Conservation (phyloP, 2,888 invertebrate genomes). For the Orthosia gracilis region DNA sequence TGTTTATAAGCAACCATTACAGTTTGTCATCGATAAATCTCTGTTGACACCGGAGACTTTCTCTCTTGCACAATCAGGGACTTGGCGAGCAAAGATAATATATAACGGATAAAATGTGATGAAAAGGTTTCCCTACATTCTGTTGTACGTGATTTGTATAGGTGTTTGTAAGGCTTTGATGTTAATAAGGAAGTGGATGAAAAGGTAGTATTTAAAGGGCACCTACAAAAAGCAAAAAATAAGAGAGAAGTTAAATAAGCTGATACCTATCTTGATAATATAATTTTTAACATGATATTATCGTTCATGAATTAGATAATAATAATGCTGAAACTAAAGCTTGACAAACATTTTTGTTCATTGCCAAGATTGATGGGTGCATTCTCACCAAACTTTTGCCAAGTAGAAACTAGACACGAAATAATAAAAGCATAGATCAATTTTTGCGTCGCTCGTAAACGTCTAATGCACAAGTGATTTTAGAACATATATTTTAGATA, state of each 20-base stretch:
- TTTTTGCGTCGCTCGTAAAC: conserved; percentile 22
- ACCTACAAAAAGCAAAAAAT: neutral
- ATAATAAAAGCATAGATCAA: conserved; percentile 34
- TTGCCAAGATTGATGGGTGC: conserved; percentile 13
- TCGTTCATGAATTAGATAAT: neutral
- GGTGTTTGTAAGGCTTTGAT: neutral
- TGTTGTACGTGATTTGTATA: conserved; percentile 13
- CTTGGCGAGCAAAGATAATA: conserved; percentile 26
- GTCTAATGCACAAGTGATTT: conserved; percentile 23
- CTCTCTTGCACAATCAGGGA: conserved; percentile 46
- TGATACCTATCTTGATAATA: neutral
- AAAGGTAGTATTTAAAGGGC: neutral
- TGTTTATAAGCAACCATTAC: conserved; percentile 45
- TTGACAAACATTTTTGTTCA: neutral
- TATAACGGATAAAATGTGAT: conserved; percentile 14
- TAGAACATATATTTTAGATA: conserved; percentile 22
- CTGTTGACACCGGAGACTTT: conserved; percentile 47
- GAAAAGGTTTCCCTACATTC: conserved; percentile 9
- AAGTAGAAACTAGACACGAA: conserved; percentile 19
- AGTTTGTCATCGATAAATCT: conserved; percentile 57
- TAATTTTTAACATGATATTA: neutral
- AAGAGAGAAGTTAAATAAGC: neutral
- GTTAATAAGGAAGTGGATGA: neutral
- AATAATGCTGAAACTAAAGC: neutral
- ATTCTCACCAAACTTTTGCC: conserved; percentile 15